Percentiles rank a stretch among this genome's conserved stretches.
Evolutionary conservation across 1,140 invertebrate genomes (phyloP).

Genomic region (Pemphigus obesinymphae): DNA sequence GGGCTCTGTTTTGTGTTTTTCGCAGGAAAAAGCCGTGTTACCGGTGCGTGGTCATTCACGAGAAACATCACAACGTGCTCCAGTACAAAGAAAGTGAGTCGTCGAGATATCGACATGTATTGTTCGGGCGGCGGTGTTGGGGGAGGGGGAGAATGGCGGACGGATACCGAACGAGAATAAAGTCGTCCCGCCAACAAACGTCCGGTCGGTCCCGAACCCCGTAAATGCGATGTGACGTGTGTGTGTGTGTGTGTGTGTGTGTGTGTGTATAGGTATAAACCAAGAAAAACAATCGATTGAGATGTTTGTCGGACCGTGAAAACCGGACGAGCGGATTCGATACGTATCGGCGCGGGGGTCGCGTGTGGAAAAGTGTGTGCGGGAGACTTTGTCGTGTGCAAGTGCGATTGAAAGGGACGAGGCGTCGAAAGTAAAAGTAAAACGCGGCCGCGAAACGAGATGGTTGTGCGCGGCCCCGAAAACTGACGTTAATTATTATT

Average conservation of each 20-base stretch:
- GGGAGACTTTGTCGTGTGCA: background rate
- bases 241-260: background rate
- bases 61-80: constrained; percentile 62
- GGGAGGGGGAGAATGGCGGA: too few species aligned
- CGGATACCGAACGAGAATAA: background rate
- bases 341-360: background rate
- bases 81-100: constrained; percentile 65
- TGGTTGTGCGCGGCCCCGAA: background rate
- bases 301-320: constrained; percentile 29
- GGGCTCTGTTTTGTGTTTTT: constrained; percentile 44
- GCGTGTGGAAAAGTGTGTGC: background rate
- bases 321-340: constrained; percentile 6
- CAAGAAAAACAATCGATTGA: background rate
- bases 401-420: background rate
- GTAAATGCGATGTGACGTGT: background rate
- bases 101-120: background rate
- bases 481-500: background rate
- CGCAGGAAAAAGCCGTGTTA: constrained; percentile 56
- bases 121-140: background rate
- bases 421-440: background rate
- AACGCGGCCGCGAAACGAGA: too few species aligned
- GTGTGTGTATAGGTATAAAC: background rate
- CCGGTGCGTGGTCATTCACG: constrained; percentile 60
- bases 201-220: background rate
- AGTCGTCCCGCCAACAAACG: constrained; percentile 6